Evolutionary conservation across 1,140 invertebrate species (phyloP).

Genomic region (Drosophila biarmipes): DNA sequence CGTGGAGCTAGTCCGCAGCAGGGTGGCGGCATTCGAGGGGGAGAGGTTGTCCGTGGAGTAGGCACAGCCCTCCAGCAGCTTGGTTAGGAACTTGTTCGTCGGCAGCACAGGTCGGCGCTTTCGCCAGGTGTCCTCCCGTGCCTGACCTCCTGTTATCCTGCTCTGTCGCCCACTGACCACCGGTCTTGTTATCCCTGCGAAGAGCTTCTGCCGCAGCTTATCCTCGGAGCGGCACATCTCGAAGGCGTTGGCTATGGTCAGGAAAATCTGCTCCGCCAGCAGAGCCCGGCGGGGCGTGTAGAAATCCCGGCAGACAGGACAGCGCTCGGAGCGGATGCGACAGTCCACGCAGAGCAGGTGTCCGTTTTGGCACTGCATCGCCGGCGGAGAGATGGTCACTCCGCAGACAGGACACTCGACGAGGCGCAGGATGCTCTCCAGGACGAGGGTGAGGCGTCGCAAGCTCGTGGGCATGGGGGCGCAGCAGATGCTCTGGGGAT

Average conservation of each 20-base stretch:
- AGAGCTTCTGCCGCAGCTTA: conserved; percentile 74
- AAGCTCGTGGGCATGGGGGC: conserved; percentile 86
- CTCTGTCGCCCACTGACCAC: not conserved
- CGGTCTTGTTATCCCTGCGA: conserved; percentile 57
- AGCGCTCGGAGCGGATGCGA: conserved; percentile 86
- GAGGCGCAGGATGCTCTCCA: conserved; percentile 85
- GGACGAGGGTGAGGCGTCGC: conserved; percentile 85
- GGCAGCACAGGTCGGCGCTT: conserved; percentile 41
- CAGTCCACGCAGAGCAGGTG: conserved; percentile 88
- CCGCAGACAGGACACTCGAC: conserved; percentile 88
- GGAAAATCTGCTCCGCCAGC: conserved; percentile 84
- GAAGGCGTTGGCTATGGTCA: conserved; percentile 85
- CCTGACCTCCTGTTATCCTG: not conserved
- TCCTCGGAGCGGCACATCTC: conserved; percentile 73
- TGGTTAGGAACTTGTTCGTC: conserved; percentile 84
- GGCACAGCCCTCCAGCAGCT: conserved; percentile 82
- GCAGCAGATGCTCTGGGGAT: conserved; percentile 84
- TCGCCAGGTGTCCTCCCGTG: conserved; percentile 58
- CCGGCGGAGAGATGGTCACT: conserved; percentile 87
- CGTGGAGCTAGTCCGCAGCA: conserved; percentile 34
- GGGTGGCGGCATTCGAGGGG: conserved; percentile 44
- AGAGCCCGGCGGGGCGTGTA: conserved; percentile 69
- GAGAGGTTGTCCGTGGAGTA: conserved; percentile 84
- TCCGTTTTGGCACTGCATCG: conserved; percentile 88
- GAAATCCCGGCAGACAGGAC: conserved; percentile 87